Conservation (phyloP, 1,140 invertebrate genomes). For the Euura saliciscinereae region DNA sequence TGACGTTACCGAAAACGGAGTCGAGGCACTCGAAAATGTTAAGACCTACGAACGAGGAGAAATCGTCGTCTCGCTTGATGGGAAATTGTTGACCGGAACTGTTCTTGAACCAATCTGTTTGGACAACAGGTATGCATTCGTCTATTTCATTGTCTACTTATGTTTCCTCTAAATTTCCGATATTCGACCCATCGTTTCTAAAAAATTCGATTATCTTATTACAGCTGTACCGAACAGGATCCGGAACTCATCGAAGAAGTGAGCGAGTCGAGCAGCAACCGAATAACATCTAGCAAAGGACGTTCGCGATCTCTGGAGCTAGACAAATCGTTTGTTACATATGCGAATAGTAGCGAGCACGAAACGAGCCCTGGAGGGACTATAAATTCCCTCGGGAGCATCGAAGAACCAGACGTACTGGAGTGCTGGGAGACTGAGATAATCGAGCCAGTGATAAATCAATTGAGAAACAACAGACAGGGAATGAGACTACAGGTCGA, state of each 20-base stretch:
- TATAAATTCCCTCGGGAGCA: constrained; percentile 46
- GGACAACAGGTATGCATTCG: not conserved
- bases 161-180: no score
- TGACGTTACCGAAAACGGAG: not conserved
- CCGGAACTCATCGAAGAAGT: not conserved
- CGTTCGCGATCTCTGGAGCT: not conserved
- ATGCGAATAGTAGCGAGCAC: not conserved
- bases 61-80: constrained; percentile 53
- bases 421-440: constrained; percentile 57
- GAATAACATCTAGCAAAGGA: not conserved
- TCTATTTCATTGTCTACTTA: no score
- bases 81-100: constrained; percentile 46
- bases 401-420: constrained; percentile 56
- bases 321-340: not conserved
- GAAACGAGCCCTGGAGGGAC: not conserved
- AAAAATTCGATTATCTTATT: not conserved
- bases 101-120: constrained; percentile 25
- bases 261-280: not conserved
- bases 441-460: constrained; percentile 43
- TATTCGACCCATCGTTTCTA: not conserved
- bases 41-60: constrained; percentile 53
- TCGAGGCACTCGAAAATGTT: constrained; percentile 14
- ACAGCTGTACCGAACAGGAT: not conserved
- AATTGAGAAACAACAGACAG: constrained; percentile 24
- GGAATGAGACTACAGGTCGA: constrained; percentile 20